phyloP scores from a whole-genome alignment of 2,888 invertebrate species.

The Leptinotarsa peninsularis region DNA sequence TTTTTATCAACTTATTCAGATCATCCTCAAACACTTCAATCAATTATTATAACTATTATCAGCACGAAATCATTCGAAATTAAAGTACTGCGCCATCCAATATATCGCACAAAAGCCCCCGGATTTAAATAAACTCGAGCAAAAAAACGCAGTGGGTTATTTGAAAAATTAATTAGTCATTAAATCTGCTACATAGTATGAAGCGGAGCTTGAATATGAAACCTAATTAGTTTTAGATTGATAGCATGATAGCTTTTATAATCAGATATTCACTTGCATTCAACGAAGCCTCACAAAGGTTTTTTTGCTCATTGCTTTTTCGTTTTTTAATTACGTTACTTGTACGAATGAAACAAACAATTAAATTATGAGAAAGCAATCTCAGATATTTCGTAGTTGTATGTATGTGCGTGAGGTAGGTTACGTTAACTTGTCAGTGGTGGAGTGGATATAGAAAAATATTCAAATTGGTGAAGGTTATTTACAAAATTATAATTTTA shows the following conservation, averaged over 20 bases:
- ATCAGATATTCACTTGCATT: conserved; percentile 47
- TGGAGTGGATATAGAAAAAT: neutral
- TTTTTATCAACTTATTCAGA: neutral
- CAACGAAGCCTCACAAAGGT: conserved; percentile 38
- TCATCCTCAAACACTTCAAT: neutral
- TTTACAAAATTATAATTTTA: no score
- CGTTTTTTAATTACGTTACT: conserved; percentile 37
- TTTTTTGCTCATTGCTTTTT: conserved; percentile 36
- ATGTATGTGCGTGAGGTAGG: neutral
- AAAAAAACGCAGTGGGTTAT: conserved; percentile 18
- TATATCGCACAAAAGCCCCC: conserved; percentile 9
- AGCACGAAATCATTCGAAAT: neutral
- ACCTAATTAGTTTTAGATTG: conserved; percentile 55
- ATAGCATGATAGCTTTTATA: conserved; percentile 49
- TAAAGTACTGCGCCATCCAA: neutral
- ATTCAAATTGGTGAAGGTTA: no score
- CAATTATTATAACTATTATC: neutral
- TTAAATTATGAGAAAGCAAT: conserved; percentile 18
- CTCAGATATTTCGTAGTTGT: conserved; percentile 5
- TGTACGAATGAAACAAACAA: conserved; percentile 29
- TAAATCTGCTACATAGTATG: conserved; percentile 48
- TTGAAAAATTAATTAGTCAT: conserved; percentile 48
- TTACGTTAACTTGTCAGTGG: neutral
- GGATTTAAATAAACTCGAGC: conserved; percentile 9
- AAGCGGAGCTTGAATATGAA: conserved; percentile 52